Evolutionary conservation across 1,140 invertebrate species (phyloP), one percentile per base, ranked within the genome.

Genomic region (Drosophila serrata): DNA sequence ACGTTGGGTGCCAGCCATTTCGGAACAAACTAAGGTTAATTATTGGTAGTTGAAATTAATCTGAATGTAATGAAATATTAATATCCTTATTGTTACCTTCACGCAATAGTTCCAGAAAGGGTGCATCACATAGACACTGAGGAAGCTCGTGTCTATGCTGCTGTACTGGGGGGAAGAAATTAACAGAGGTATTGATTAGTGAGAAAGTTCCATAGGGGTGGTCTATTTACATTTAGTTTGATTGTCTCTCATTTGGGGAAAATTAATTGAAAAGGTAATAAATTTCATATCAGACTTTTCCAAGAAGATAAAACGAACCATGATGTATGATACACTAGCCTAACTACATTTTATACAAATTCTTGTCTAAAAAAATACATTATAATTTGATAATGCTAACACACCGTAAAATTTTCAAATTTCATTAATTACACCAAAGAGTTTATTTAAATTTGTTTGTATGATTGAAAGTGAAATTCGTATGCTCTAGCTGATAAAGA

Each of bases 21-120:
- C 74, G 97, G 98, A 93, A 96, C 97, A 82, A 95, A 96, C 97
- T 98, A 94, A 42, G 96, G 27, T 55, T 11, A 61, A 27, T 1
- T 35, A 17, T 12, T 8, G 22, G 15, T 27, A 13, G 11, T 75
- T 75, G 13, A 33, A 48, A 42, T 51, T 6, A 29, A 22, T 33
- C 2, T 15, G 1, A 11, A 2, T 29, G 0, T 1, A 3, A 19
- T 17, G 1, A 17, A n/a, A 43, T 24, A 55, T 48, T 37, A 4
- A 72, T 40, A 12, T 12, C n/a, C 13, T 22, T 24, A 9, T 46
- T 2, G 5, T 56, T 94, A 99, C 98, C 95, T 98, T 94, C 11
- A 99, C 97, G 75, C 97, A 95, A 94, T 95, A 95, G 92, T 99
- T 98, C 98, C 98, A 99, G 93, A 99, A 99, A 29, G 98, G 98